These are phyloP conservation scores for Heteromyza rotundicornis DNA, from an alignment of 2,888 invertebrate genomes.

Conservation along the genomic window DNA sequence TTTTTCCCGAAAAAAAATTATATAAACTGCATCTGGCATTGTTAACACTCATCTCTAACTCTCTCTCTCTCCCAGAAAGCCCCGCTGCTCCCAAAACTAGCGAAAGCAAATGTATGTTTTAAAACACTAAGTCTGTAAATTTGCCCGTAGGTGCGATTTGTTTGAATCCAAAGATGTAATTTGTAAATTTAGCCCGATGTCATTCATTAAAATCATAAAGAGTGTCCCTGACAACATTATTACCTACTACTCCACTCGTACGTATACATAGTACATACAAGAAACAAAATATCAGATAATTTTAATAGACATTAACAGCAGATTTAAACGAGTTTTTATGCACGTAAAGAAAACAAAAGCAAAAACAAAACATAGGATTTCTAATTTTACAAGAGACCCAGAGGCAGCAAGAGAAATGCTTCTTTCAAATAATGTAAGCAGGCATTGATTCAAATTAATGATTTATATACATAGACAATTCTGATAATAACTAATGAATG, in stretches of 20 bases:
- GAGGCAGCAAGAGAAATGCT: neutral
- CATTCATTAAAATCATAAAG: conserved; percentile 5
- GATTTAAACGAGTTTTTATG: neutral
- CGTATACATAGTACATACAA: too few relatives aligned
- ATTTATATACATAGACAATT: conserved; percentile 6
- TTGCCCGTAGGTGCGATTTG: too few relatives aligned
- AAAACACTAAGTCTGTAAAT: conserved; percentile 21
- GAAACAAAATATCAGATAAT: too few relatives aligned
- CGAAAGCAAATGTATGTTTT: conserved; percentile 5
- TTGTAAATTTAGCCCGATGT: conserved; percentile 7
- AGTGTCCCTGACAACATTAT: too few relatives aligned
- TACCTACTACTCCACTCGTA: too few relatives aligned
- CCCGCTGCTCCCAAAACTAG: neutral
- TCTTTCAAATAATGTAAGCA: too few relatives aligned
- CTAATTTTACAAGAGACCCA: neutral
- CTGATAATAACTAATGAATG: conserved; percentile 10
- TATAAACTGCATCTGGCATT: neutral
- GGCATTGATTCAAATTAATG: neutral
- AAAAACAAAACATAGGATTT: neutral
- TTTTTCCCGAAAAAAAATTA: too few relatives aligned
- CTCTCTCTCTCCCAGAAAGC: neutral
- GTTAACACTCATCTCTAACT: neutral
- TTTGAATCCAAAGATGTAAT: conserved; percentile 23
- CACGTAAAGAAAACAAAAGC: neutral
- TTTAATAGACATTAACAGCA: neutral